Conservation (phyloP, 92 coral and sea anemone genomes). For the Siderastrea radians region DNA sequence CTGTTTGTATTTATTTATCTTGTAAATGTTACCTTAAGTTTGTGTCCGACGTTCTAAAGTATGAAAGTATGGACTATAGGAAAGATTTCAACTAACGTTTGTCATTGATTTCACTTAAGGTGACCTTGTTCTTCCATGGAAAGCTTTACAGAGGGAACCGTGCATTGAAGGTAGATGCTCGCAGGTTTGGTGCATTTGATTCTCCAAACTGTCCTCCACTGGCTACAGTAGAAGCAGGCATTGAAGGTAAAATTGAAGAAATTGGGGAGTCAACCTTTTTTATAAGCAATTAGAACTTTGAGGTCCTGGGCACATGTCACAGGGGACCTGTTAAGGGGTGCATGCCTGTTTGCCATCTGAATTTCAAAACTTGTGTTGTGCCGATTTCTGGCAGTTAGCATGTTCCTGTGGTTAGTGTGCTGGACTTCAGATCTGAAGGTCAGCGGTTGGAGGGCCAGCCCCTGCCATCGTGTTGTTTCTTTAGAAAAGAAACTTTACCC, state of each 20-base stretch:
- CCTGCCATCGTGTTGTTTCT: too few species aligned
- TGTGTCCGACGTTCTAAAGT: background rate
- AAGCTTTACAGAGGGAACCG: slow-evolving; percentile 96
- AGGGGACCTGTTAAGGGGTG: too few species aligned
- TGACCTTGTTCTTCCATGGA: slow-evolving; percentile 96
- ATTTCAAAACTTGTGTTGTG: too few species aligned
- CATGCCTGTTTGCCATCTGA: too few species aligned
- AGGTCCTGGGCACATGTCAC: too few species aligned
- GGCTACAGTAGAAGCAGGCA: slow-evolving; percentile 89
- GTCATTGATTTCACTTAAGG: slow-evolving; percentile 52
- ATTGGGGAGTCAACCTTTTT: too few species aligned
- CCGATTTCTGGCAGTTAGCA: too few species aligned
- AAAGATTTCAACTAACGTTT: background rate
- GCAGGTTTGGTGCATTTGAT: slow-evolving; percentile 98
- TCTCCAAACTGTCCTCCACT: slow-evolving; percentile 93
- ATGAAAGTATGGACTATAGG: background rate
- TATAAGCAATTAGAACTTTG: too few species aligned
- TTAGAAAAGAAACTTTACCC: too few species aligned
- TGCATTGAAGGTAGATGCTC: slow-evolving; percentile 92
- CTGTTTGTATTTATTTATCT: background rate
- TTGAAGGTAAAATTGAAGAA: slow-evolving; percentile 71
- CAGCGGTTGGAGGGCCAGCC: too few species aligned
- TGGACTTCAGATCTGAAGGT: too few species aligned
- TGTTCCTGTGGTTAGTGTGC: too few species aligned
- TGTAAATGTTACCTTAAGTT: background rate